Evolutionary conservation across 2,888 invertebrate species (phyloP), one percentile per base, ranked within the genome.

Genomic region (Drosophila helvetica): DNA sequence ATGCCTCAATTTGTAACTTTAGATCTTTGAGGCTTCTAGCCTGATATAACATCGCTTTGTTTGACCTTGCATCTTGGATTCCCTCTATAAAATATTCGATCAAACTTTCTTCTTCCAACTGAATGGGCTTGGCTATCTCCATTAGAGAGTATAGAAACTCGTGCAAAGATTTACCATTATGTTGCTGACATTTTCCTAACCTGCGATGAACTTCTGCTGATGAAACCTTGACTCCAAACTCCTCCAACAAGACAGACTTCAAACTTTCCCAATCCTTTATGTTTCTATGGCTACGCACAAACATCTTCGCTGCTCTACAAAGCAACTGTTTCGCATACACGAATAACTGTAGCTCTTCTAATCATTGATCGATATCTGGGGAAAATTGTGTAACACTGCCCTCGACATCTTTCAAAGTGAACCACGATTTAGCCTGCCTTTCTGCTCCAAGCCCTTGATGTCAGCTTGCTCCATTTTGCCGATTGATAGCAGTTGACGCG

Each of bases 381-480:
- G 47, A 53, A 42, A 62, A 63, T 19, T 51, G 45, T 12, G 46
- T 55, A 15, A 59, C 63, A 22, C 59, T 63, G 6, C 54, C 55
- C 18, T 69, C 63, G 0, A 69, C 55, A 55, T 69, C 55, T 15
- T 69, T 69, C 4, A 25, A 6, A 3, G 55, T 55, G 42, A 72
- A 52, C 67, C 58, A 61, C n/a, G 55, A 72, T 25, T 45, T 61
- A 18, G 8, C 25, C n/a, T n/a, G n/a, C 7, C 15, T 38, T 42
- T n/a, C 7, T 15, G 12, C 0, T 15, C 15, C n/a, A n/a, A n/a
- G n/a, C n/a, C n/a, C n/a, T n/a, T n/a, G n/a, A n/a, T n/a, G n/a
- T n/a, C n/a, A n/a, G n/a, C n/a, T n/a, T n/a, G n/a, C n/a, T n/a
- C n/a, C n/a, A n/a, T n/a, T n/a, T n/a, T n/a, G n/a, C n/a, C n/a